Conservation (phyloP, 2,888 invertebrate species). For the Clusia tigrina region DNA sequence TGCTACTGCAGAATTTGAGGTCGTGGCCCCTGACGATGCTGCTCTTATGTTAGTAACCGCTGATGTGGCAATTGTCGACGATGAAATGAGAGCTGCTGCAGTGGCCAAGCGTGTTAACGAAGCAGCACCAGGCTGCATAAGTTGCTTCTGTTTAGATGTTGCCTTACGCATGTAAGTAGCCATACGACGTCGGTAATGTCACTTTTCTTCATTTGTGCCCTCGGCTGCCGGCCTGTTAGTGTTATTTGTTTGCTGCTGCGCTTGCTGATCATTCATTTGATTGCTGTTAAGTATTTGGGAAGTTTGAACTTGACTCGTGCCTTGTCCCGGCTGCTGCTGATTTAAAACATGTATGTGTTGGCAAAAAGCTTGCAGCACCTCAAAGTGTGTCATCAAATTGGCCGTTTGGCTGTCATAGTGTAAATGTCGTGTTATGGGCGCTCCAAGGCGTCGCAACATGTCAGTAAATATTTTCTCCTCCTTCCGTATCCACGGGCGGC, state of each 20-base stretch:
- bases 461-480: constrained; percentile 82
- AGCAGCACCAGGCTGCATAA: constrained; percentile 45
- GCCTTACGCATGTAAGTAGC: constrained; percentile 53
- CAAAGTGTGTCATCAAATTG: constrained; percentile 79
- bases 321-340: constrained; percentile 44
- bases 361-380: constrained; percentile 73
- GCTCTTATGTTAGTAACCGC: background rate
- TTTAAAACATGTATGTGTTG: constrained; percentile 61
- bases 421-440: constrained; percentile 70
- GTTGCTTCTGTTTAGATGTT: constrained; percentile 45
- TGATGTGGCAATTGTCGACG: constrained; percentile 37
- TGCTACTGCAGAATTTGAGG: constrained; percentile 29
- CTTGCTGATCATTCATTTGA: constrained; percentile 41
- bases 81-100: constrained; percentile 36
- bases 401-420: constrained; percentile 69
- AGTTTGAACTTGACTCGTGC: constrained; percentile 40
- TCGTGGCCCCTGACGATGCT: constrained; percentile 37
- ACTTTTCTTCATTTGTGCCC: constrained; percentile 60
- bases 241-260: constrained; percentile 42
- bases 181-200: constrained; percentile 61
- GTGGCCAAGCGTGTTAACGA: constrained; percentile 38
- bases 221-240: constrained; percentile 39
- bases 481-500: constrained; percentile 83
- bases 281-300: constrained; percentile 45
- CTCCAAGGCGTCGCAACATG: constrained; percentile 72